phyloP scores from a whole-genome alignment of 2,113 vertebrate genomes.

The Charina bottae region DNA sequence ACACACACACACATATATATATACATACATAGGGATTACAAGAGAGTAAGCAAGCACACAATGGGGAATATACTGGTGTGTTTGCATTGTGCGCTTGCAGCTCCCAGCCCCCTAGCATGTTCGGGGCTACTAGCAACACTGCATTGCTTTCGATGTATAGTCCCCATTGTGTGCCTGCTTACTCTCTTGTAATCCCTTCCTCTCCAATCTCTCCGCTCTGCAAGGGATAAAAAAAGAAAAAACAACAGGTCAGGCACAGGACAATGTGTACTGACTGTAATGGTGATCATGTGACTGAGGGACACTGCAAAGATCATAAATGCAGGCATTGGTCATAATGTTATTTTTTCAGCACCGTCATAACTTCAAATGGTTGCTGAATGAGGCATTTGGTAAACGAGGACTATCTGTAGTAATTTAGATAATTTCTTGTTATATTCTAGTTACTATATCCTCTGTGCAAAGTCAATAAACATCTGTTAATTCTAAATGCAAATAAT shows the following conservation, averaged over 20 bases:
- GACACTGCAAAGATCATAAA: not conserved
- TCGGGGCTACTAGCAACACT: not conserved
- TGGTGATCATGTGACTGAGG: not conserved
- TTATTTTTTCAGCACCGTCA: not conserved
- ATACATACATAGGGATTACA: too few relatives aligned
- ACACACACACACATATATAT: too few relatives aligned
- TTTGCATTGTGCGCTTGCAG: not conserved
- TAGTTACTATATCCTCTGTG: slow-evolving; percentile 22
- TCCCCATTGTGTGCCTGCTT: not conserved
- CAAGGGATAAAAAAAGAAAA: not conserved
- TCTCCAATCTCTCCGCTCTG: not conserved
- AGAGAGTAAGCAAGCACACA: not conserved
- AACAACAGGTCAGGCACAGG: not conserved
- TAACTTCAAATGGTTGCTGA: not conserved
- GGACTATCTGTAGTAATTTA: slow-evolving; percentile 10
- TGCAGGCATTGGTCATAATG: not conserved
- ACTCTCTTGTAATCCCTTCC: not conserved
- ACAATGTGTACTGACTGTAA: not conserved
- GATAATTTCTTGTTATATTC: slow-evolving; percentile 54
- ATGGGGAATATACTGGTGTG: not conserved
- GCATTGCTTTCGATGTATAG: not conserved
- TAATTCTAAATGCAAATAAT: slow-evolving; percentile 49
- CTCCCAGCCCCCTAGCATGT: not conserved
- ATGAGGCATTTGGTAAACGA: not conserved
- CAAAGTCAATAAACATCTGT: slow-evolving; percentile 35